Conservation (phyloP, 2,113 vertebrate genomes). For the Sclerurus mexicanus region DNA sequence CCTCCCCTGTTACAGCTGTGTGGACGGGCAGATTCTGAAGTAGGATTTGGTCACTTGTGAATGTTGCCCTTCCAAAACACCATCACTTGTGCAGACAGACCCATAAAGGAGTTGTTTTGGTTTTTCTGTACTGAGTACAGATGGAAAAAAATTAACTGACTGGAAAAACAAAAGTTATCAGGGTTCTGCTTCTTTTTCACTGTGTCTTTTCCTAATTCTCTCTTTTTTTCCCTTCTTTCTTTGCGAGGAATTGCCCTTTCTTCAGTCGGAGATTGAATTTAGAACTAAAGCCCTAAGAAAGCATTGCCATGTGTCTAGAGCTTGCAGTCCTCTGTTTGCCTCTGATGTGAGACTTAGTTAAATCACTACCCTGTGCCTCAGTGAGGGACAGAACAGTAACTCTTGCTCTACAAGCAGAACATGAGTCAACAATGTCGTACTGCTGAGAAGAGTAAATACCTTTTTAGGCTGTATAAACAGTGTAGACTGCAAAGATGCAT, state of each 20-base stretch:
- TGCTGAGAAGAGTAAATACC: not conserved
- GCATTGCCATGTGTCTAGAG: not conserved
- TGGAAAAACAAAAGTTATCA: not conserved
- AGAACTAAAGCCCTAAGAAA: not conserved
- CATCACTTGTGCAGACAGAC: not conserved
- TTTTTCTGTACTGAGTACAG: not conserved
- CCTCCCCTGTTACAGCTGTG: not conserved
- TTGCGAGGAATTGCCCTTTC: not conserved
- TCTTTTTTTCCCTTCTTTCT: not conserved
- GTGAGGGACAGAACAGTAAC: not conserved
- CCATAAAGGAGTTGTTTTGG: not conserved
- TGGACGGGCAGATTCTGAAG: not conserved
- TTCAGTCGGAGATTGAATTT: not conserved
- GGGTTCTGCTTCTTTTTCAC: not conserved
- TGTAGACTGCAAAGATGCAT: not conserved
- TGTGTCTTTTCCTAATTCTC: not conserved
- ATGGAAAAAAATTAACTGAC: not conserved
- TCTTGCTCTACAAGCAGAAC: not conserved
- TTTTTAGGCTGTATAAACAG: not conserved
- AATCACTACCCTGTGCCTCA: rapidly evolving
- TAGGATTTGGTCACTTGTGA: not conserved
- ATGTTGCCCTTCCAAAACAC: not conserved
- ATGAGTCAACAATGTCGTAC: not conserved
- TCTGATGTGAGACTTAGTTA: not conserved
- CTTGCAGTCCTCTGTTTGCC: not conserved